Percentiles rank a stretch among this genome's conserved stretches.
These are phyloP conservation scores for Remorina albescens DNA, from an alignment of 2,797 vertebrate species.

Conservation along the genomic window DNA sequence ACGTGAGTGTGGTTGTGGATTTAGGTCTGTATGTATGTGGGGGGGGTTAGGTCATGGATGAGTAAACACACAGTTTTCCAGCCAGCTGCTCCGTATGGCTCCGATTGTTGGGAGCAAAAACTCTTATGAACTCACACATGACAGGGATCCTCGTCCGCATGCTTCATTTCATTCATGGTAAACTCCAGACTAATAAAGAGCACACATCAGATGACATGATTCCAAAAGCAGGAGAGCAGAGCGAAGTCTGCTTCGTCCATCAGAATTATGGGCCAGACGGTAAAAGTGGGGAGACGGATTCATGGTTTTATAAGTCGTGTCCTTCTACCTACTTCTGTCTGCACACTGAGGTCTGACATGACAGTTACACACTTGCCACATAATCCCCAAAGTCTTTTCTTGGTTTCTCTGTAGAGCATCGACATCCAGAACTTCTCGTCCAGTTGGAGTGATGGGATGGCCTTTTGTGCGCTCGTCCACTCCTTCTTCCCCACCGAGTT, in stretches of 20 bases:
- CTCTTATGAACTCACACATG: slow-evolving; percentile 51
- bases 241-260: slow-evolving; percentile 59
- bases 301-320: slow-evolving; percentile 41
- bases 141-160: slow-evolving; percentile 39
- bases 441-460: slow-evolving; percentile 98
- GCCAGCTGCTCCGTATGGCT: slow-evolving; percentile 74
- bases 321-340: slow-evolving; percentile 22
- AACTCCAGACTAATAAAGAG: slow-evolving; percentile 55
- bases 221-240: slow-evolving; percentile 42
- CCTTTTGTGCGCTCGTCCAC: slow-evolving; percentile 96
- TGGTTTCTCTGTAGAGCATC: slow-evolving; percentile 85
- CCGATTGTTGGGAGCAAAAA: slow-evolving; percentile 67
- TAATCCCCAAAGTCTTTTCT: slow-evolving; percentile 15
- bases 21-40: background rate
- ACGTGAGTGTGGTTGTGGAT: no score
- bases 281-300: slow-evolving; percentile 29
- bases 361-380: background rate
- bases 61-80: slow-evolving; percentile 31
- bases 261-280: slow-evolving; percentile 47
- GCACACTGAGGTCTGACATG: background rate
- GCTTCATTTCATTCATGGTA: slow-evolving; percentile 62
- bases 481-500: slow-evolving; percentile 96
- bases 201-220: slow-evolving; percentile 48
- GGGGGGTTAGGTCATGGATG: slow-evolving; percentile 31
- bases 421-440: slow-evolving; percentile 99